phyloP scores from a whole-genome alignment of 2,888 invertebrate genomes.

The Arge pagana region DNA sequence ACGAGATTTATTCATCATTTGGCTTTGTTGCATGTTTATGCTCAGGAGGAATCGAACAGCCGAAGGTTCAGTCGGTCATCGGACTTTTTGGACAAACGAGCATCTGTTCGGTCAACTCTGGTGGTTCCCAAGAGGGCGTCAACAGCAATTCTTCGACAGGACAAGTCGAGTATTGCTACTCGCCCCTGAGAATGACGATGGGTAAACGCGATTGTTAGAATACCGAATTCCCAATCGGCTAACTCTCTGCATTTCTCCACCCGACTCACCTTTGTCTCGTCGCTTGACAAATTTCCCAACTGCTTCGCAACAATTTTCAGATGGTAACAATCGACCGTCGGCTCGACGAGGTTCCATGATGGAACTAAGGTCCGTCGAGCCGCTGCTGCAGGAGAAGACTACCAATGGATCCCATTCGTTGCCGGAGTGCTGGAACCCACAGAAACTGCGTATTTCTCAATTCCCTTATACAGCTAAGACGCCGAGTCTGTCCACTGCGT shows the following conservation, averaged over 20 bases:
- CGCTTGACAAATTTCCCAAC: neutral
- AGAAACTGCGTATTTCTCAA: constrained; percentile 46
- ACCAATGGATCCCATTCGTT: constrained; percentile 46
- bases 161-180: constrained; percentile 59
- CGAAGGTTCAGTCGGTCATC: constrained; percentile 86
- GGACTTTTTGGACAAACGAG: constrained; percentile 87
- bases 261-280: neutral
- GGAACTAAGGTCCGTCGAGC: constrained; percentile 65
- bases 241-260: constrained; percentile 16
- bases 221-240: constrained; percentile 8
- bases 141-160: constrained; percentile 65
- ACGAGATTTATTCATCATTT: no score
- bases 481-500: constrained; percentile 66
- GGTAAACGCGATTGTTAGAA: no score
- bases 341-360: constrained; percentile 81
- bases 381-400: constrained; percentile 50
- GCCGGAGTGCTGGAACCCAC: constrained; percentile 50
- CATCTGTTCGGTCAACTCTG: constrained; percentile 70
- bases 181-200: constrained; percentile 63
- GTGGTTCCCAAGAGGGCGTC: constrained; percentile 57
- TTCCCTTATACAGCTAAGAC: constrained; percentile 59
- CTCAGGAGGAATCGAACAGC: constrained; percentile 89
- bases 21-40: no score
- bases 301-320: constrained; percentile 50
- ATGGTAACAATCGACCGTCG: constrained; percentile 70